Evolutionary conservation across 2,113 vertebrate species (phyloP).

Genomic region (Casuarius casuarius): DNA sequence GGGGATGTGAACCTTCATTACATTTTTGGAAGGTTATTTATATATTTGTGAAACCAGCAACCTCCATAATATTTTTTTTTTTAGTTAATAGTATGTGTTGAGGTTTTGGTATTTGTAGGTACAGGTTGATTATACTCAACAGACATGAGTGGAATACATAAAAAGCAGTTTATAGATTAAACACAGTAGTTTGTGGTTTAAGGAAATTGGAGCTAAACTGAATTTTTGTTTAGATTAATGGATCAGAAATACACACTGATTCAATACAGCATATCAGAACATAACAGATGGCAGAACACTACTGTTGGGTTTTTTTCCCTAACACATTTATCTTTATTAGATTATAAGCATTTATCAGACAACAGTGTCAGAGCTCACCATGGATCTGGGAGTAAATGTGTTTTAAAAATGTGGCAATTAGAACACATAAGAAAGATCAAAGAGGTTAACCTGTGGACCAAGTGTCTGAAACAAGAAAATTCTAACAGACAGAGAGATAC

Average conservation of each 20-base stretch:
- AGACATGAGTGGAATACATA: background rate
- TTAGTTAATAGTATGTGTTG: constrained; percentile 5
- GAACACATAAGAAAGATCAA: background rate
- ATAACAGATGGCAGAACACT: constrained; percentile 14
- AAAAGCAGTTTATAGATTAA: constrained; percentile 57
- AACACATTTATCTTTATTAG: constrained; percentile 26
- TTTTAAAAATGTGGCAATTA: background rate
- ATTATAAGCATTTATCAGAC: background rate
- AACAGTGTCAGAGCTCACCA: background rate
- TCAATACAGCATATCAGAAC: constrained; percentile 9
- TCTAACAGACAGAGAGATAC: background rate
- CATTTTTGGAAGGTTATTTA: background rate
- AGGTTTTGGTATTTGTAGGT: constrained; percentile 27
- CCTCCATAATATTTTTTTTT: background rate
- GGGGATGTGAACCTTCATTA: background rate
- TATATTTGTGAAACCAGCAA: background rate
- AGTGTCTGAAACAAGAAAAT: background rate
- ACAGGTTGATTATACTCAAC: constrained; percentile 46
- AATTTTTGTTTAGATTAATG: constrained; percentile 20
- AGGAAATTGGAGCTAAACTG: constrained; percentile 25
- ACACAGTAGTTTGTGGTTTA: background rate
- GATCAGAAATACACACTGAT: background rate
- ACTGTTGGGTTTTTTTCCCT: background rate
- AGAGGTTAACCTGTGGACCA: background rate
- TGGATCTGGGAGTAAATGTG: background rate